These are phyloP conservation scores for Marronus borbonicus DNA, from an alignment of 2,888 invertebrate species.

Conservation along the genomic window DNA sequence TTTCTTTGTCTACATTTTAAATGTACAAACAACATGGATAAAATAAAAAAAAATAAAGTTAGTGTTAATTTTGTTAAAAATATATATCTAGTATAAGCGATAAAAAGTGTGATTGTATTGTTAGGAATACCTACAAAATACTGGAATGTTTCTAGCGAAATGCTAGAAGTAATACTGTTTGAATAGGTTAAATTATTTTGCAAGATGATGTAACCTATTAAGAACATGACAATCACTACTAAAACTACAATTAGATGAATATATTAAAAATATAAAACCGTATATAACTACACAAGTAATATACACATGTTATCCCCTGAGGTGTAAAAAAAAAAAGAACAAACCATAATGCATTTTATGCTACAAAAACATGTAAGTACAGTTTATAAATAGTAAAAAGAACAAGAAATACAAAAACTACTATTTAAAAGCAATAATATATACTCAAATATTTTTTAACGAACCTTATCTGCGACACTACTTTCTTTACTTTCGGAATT, in stretches of 20 bases:
- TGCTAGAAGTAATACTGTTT: slow-evolving; percentile 21
- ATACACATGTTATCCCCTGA: slow-evolving; percentile 26
- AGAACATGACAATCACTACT: neutral
- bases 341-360: slow-evolving; percentile 30
- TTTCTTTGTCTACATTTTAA: slow-evolving; percentile 29
- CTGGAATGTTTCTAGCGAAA: neutral
- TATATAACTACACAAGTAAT: slow-evolving; percentile 16
- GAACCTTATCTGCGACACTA: slow-evolving; percentile 67
- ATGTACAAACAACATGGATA: slow-evolving; percentile 30
- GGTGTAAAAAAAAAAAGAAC: slow-evolving; percentile 11
- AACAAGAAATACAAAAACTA: slow-evolving; percentile 34
- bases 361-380: slow-evolving; percentile 27
- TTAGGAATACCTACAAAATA: slow-evolving; percentile 24
- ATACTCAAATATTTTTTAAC: slow-evolving; percentile 50
- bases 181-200: neutral
- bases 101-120: neutral
- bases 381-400: slow-evolving; percentile 27
- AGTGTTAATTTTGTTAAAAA: slow-evolving; percentile 36
- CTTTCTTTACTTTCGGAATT: slow-evolving; percentile 71
- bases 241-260: slow-evolving; percentile 15
- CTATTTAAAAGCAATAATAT: slow-evolving; percentile 19
- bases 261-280: slow-evolving; percentile 21
- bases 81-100: slow-evolving; percentile 6
- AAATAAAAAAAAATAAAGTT: slow-evolving; percentile 23
- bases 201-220: neutral